These are phyloP conservation scores for Brachypodius melanocephalos DNA, from an alignment of 2,113 vertebrate species.

Conservation along the genomic window DNA sequence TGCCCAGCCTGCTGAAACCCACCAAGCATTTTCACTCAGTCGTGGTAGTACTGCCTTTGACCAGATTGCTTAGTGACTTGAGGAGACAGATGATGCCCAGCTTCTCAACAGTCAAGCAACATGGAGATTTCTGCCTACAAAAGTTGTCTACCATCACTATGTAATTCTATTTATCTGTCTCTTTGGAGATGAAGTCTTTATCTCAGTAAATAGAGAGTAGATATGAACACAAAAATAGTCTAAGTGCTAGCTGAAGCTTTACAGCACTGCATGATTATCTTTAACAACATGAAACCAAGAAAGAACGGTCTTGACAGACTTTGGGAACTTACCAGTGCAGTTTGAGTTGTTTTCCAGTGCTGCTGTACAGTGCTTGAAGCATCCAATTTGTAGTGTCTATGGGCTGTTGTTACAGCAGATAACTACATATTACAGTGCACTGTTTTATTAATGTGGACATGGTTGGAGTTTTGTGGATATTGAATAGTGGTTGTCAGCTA, in stretches of 20 bases:
- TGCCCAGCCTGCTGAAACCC: background rate
- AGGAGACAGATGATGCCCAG: background rate
- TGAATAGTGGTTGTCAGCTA: background rate
- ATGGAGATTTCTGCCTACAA: background rate
- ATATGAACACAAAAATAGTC: background rate
- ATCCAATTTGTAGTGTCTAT: background rate
- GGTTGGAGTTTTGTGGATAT: background rate
- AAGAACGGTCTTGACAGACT: background rate
- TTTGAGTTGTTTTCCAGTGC: background rate
- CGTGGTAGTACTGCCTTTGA: background rate
- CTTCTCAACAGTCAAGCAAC: background rate
- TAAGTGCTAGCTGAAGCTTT: background rate
- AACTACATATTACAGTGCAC: background rate
- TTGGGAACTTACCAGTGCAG: background rate
- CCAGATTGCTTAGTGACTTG: background rate
- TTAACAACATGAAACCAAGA: background rate
- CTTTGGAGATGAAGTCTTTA: background rate
- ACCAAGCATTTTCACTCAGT: background rate
- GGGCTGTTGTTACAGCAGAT: background rate
- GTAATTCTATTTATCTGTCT: background rate
- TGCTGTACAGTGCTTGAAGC: background rate
- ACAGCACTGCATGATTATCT: background rate
- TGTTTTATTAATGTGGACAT: background rate
- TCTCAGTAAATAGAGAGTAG: background rate
- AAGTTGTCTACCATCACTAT: background rate